Percentiles rank a stretch among this genome's conserved stretches.
Conservation (phyloP, 2,113 vertebrate genomes). For the Erpornis zantholeuca region DNA sequence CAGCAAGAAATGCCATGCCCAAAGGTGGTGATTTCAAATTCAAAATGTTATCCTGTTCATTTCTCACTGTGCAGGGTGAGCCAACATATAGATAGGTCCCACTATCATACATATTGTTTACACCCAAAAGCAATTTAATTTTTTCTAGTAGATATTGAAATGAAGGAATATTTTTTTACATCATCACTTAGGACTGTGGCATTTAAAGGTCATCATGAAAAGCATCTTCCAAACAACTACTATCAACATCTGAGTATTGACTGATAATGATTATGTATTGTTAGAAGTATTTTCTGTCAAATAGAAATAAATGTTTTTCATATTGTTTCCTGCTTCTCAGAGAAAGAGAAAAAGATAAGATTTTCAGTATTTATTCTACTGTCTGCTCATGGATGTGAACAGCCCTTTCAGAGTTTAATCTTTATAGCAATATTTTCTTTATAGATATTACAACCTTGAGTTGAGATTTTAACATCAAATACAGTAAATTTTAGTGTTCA, state of each 20-base stretch:
- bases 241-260: slow-evolving; percentile 49
- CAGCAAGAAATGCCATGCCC: background rate
- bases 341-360: slow-evolving; percentile 70
- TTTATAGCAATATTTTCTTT: slow-evolving; percentile 56
- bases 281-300: slow-evolving; percentile 61
- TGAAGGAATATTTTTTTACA: slow-evolving; percentile 29
- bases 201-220: slow-evolving; percentile 75
- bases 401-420: slow-evolving; percentile 61
- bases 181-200: slow-evolving; percentile 48
- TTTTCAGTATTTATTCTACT: slow-evolving; percentile 67
- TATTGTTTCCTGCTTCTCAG: slow-evolving; percentile 62
- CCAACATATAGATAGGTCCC: background rate
- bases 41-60: background rate
- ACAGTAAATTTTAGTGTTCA: slow-evolving; percentile 64
- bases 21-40: slow-evolving; percentile 41
- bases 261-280: slow-evolving; percentile 60
- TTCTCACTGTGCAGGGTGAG: background rate
- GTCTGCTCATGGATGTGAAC: slow-evolving; percentile 36
- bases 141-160: slow-evolving; percentile 40
- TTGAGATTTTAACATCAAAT: slow-evolving; percentile 57
- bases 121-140: background rate
- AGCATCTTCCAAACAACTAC: slow-evolving; percentile 56
- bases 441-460: slow-evolving; percentile 58
- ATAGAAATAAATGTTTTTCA: slow-evolving; percentile 65
- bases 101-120: background rate